A percentile compares a stretch with the other conserved stretches of the same genome.
These are phyloP conservation scores for Notocelia uddmanniana DNA, from an alignment of 2,888 invertebrate species.

Conservation along the genomic window DNA sequence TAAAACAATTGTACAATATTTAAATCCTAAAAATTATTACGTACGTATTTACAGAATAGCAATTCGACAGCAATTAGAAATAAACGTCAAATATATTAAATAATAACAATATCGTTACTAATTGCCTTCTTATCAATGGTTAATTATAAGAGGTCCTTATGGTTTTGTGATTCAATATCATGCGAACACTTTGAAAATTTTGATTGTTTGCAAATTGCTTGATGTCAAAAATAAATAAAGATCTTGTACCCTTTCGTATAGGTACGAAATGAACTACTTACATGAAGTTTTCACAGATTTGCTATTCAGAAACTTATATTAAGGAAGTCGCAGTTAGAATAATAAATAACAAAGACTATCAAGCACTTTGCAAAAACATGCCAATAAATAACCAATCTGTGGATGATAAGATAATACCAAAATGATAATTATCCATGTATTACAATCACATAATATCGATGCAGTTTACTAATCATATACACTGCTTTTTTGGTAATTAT, in stretches of 20 bases:
- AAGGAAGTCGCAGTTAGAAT: conserved; percentile 28
- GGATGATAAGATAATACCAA: conserved; percentile 62
- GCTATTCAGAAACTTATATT: conserved; percentile 33
- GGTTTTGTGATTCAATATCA: conserved; percentile 82
- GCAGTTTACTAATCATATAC: conserved; percentile 81
- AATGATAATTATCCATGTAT: conserved; percentile 69
- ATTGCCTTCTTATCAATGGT: conserved; percentile 86
- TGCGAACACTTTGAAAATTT: conserved; percentile 57
- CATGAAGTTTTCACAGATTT: conserved; percentile 25
- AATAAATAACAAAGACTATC: conserved; percentile 51
- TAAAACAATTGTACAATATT: conserved; percentile 84
- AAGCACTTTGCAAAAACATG: conserved; percentile 66
- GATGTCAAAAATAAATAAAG: conserved; percentile 51
- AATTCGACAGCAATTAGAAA: conserved; percentile 82
- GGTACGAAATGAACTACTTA: conserved; percentile 13
- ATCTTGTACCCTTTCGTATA: conserved; percentile 4
- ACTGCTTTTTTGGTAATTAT: conserved; percentile 86
- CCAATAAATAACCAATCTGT: conserved; percentile 61
- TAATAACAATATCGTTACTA: conserved; percentile 85
- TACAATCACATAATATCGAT: conserved; percentile 77
- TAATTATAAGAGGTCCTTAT: conserved; percentile 86
- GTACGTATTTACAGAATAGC: conserved; percentile 84
- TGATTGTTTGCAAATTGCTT: conserved; percentile 64
- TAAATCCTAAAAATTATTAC: conserved; percentile 81
- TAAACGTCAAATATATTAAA: conserved; percentile 86